Conservation (phyloP, 2,888 invertebrate genomes). For the Scaptomyza cyrtandrae region DNA sequence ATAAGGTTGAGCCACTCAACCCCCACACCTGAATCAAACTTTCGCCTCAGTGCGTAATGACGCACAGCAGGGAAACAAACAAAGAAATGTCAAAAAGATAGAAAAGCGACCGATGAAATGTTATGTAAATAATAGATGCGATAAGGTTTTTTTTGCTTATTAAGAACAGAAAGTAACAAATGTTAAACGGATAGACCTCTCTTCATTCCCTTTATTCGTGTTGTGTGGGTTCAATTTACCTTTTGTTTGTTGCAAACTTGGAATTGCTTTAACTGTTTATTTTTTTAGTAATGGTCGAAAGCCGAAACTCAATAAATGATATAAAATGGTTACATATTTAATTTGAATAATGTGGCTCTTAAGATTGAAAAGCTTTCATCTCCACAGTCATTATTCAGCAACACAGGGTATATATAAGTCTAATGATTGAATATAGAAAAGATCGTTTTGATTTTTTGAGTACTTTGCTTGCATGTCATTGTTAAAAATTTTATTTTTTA, state of each 20-base stretch:
- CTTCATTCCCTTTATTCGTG: not conserved
- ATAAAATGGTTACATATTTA: no score
- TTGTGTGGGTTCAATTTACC: not conserved
- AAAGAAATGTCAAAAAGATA: slow-evolving; percentile 4
- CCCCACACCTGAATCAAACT: not conserved
- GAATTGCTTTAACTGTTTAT: not conserved
- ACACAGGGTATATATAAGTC: slow-evolving; percentile 5
- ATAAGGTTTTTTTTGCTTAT: slow-evolving; percentile 28
- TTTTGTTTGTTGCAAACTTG: slow-evolving; percentile 30
- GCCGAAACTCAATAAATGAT: not conserved
- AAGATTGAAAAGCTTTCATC: not conserved
- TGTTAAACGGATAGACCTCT: not conserved
- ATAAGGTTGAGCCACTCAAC: not conserved
- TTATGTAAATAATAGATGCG: slow-evolving; percentile 47
- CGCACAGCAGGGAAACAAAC: slow-evolving; percentile 9
- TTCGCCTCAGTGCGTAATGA: slow-evolving; percentile 28
- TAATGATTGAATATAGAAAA: not conserved
- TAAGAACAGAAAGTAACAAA: slow-evolving; percentile 4
- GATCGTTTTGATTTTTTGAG: not conserved
- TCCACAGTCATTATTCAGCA: not conserved
- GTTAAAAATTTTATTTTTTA: slow-evolving; percentile 62
- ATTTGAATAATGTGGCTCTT: no score
- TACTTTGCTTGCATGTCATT: slow-evolving; percentile 46
- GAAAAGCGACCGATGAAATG: slow-evolving; percentile 40
- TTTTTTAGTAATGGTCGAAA: not conserved